A percentile compares a stretch with the other conserved stretches of the same genome.
Evolutionary conservation across 2,797 vertebrate genomes (phyloP).

Genomic region (Synanceia verrucosa): DNA sequence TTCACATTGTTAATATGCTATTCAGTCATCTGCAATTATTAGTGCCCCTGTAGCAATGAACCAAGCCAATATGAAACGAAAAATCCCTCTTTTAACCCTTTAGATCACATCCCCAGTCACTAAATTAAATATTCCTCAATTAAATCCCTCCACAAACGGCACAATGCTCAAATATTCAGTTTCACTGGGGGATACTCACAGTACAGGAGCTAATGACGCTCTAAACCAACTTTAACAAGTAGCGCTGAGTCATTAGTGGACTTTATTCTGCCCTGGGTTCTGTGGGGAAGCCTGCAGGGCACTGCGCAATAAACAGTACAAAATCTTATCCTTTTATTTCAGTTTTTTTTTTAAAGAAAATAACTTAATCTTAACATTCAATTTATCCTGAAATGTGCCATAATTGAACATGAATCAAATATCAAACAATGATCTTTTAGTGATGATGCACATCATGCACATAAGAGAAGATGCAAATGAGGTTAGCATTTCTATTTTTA

Average conservation of each 20-base stretch:
- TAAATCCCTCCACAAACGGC: too few relatives aligned
- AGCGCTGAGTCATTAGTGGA: neutral
- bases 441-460: neutral
- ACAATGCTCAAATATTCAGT: too few relatives aligned
- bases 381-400: too few relatives aligned
- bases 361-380: too few relatives aligned
- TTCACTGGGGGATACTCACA: too few relatives aligned
- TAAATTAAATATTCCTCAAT: too few relatives aligned
- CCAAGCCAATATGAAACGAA: too few relatives aligned
- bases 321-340: neutral
- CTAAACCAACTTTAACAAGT: too few relatives aligned
- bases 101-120: too few relatives aligned
- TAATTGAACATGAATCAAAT: neutral
- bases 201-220: too few relatives aligned
- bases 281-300: neutral
- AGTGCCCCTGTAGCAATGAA: neutral
- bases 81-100: too few relatives aligned
- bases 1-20: too few relatives aligned
- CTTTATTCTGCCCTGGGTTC: conserved; percentile 1
- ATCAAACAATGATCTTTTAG: neutral
- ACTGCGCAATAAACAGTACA: neutral
- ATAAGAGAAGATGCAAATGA: neutral
- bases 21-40: neutral
- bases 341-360: neutral
- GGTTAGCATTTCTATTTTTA: neutral